Evolutionary conservation across 2,797 vertebrate species (phyloP), one percentile per base, ranked within the genome.

Genomic region (Pagetopsis macropterus): DNA sequence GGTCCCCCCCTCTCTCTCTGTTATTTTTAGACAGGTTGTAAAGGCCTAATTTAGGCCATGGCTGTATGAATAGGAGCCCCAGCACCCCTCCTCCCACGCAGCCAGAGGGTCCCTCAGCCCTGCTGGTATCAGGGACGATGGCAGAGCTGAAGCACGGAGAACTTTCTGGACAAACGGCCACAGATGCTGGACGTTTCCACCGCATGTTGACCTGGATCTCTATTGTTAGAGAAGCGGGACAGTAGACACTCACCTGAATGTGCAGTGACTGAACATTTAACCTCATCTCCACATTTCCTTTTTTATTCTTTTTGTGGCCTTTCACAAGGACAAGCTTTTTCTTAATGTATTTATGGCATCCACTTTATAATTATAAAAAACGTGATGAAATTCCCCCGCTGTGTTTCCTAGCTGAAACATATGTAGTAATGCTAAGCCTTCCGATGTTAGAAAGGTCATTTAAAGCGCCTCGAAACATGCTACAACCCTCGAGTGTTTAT

Each of bases 11-110:
- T 71, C 15, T 75, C 79, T 78, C 74, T 52, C 72, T 72, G 76
- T 88, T 91, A 92, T 89, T 88, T 87, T 91, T 91, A 89, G 88
- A 72, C 72, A 48, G 86, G 83, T 87, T 84, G 71, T 72, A 67
- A 70, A 81, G 79, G 80, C 72, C 85, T 81, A 64, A 87, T 88
- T 79, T 87, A 87, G 86, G 83, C 83, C 78, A 79, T 69, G 72
- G 65, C 82, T 83, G 77, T 83, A 73, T 88, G 81, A 87, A 75
- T 67, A 79, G 71, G 74, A 76, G 65, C 67, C 59, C 68, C 58
- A 9, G 61, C 58, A 8, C 58, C 17, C 16, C 60, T 44, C 43
- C 51, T 49, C 43, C 68, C 43, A 3, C n/a, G 37, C 55, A 71
- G 56, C 71, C 67, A 21, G 17, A 9, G 45, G 62, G 51, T 79